Conservation (phyloP, 2,888 invertebrate species). For the Trissolcus brochymenae region DNA sequence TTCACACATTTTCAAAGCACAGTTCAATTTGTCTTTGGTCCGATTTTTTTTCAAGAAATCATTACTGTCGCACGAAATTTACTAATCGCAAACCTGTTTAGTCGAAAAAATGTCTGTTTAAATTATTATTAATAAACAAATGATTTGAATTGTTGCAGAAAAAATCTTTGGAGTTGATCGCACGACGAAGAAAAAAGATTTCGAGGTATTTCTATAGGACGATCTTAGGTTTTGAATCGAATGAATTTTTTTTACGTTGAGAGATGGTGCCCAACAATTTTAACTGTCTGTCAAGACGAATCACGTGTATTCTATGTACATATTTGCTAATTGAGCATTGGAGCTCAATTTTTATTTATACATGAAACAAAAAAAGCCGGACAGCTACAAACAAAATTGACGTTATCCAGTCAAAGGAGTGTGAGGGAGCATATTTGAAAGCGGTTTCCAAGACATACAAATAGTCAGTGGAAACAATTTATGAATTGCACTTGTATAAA, state of each 20-base stretch:
- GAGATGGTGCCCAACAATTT: slow-evolving; percentile 64
- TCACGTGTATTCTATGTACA: slow-evolving; percentile 76
- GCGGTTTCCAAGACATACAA: background rate
- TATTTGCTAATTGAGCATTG: slow-evolving; percentile 70
- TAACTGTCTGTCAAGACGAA: slow-evolving; percentile 63
- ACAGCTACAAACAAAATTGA: slow-evolving; percentile 47
- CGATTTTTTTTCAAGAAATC: too few species aligned
- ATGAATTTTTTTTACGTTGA: slow-evolving; percentile 64
- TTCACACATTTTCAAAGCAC: too few species aligned
- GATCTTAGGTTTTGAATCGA: slow-evolving; percentile 61
- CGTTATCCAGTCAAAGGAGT: background rate
- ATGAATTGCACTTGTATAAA: slow-evolving; percentile 20
- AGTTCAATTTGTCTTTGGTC: too few species aligned
- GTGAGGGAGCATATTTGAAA: background rate
- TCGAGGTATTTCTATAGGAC: slow-evolving; percentile 66
- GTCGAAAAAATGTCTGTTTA: too few species aligned
- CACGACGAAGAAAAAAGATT: slow-evolving; percentile 63
- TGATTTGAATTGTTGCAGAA: slow-evolving; percentile 63
- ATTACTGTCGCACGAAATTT: too few species aligned
- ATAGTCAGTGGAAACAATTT: slow-evolving; percentile 15
- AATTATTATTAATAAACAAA: background rate
- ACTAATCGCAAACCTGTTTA: too few species aligned
- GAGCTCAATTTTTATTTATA: slow-evolving; percentile 73
- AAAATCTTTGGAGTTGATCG: slow-evolving; percentile 75
- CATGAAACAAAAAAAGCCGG: slow-evolving; percentile 18